A percentile compares a stretch with the other conserved stretches of the same genome.
Conservation (phyloP, 2,113 vertebrate species). For the Zapornia atra region DNA sequence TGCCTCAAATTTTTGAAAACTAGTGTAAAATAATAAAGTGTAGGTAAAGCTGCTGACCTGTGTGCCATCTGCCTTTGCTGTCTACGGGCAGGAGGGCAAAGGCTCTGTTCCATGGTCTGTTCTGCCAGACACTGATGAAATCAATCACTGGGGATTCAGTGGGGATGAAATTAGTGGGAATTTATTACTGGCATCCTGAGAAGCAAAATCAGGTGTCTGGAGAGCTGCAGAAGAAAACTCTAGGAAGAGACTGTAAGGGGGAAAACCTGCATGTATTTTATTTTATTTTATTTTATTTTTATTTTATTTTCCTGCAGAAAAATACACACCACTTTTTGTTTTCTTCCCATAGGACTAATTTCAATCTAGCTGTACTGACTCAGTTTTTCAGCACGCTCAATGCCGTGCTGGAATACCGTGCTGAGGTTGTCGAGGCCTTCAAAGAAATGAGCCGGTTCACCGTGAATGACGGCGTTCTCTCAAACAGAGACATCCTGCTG, state of each 20-base stretch:
- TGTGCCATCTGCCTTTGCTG: not conserved
- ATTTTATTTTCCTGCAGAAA: not conserved
- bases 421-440: slow-evolving; percentile 61
- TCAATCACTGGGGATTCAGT: not conserved
- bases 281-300: not conserved
- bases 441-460: slow-evolving; percentile 70
- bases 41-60: not conserved
- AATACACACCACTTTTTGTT: not conserved
- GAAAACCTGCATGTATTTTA: not conserved
- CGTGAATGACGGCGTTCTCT: slow-evolving; percentile 73
- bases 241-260: not conserved
- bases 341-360: slow-evolving; percentile 66
- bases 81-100: not conserved
- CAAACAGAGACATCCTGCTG: slow-evolving; percentile 76
- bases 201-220: not conserved
- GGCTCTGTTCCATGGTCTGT: not conserved
- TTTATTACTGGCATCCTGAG: not conserved
- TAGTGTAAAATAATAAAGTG: not conserved
- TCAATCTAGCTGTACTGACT: slow-evolving; percentile 72
- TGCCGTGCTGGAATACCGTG: slow-evolving; percentile 83
- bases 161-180: not conserved
- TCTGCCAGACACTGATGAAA: not conserved
- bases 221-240: not conserved
- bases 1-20: not conserved
- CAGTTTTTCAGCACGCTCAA: slow-evolving; percentile 76